Evolutionary conservation across 2,888 invertebrate genomes (phyloP), one percentile per base, ranked within the genome.

Genomic region (Microctonus brassicae): DNA sequence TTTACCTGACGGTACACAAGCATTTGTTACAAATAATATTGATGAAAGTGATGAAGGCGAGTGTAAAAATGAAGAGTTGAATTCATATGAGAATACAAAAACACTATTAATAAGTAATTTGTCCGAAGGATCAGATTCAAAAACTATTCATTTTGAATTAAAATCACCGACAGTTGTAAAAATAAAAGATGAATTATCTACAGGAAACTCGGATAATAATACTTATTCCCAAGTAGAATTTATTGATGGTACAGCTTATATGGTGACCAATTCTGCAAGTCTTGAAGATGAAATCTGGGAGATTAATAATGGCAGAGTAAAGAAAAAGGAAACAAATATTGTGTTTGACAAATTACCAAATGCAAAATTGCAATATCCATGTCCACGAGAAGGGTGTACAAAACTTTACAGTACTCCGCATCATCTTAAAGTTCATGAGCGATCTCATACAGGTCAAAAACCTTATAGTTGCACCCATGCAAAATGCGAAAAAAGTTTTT

Each of bases 371-470:
- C 79, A 81, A 61, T 81, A 87, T 82, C 84, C 85, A 39, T 90
- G 90, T 74, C 83, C 86, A 9, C 86, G 88, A 76, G 86, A 88
- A 69, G 89, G 89, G 36, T 90, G 90, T 78, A 83, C 86, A 1
- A 90, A 90, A 81, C 83, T 87, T 47, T 90, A 89, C 75, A 88
- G 88, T 9, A 89, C 89, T 2, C 83, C 88, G 1, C 88, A 90
- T 81, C 90, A 90, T 83, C 84, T 90, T 64, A 88, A 89, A 80
- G 90, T 90, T 6, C 90, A 91, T 79, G 88, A 89, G 78, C 83
- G 90, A 69, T 88, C 86, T 64, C 90, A 90, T 77, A 89, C 89
- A 0, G 89, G 90, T 33, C 86, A 85, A 63, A 83, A 89, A 72
- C 90, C 90, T 1, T 90, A 89, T 76, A 81, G 83, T 70, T 91